Base-by-base conservation (phyloP, 2,113 vertebrate genomes). In the Zosterops lateralis region DNA sequence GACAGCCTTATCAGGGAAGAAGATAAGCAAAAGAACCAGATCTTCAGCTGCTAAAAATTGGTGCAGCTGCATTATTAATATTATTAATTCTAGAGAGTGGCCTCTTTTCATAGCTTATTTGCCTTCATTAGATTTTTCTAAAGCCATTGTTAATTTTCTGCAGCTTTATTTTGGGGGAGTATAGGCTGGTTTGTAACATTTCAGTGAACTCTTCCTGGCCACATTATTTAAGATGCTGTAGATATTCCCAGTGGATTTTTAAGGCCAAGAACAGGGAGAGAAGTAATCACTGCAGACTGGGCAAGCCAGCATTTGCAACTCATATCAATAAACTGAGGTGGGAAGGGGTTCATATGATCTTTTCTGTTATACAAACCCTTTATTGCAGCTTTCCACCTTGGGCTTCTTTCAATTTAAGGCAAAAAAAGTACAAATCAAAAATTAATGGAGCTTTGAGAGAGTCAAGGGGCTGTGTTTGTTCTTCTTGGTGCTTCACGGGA, bases 11-110 rank as follows among this genome's bases (percentile, higher is more conserved):
- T 92, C 50, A 73, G 47, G 19, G 64, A 73, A 60, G 28, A 92
- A 85, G 28, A 91, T 18, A 80, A 75, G 75, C 8, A 70, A 82
- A 88, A 80, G 34, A 36, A 36, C 87, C 93, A 40, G 21, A 58
- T 85, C 58, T 93, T 85, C 84, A 91, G 47, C 74, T 86, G 75
- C n/a, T 93, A 14, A 60, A 74, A 91, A 91, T 45, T 74, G 71
- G 31, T 83, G 47, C 71, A 94, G 84, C 71, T 96, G 87, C 78
- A 60, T 91, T 90, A 82, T 66, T 80, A 91, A 95, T 93, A 60
- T 91, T 90, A 82, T 66, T 80, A 91, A 95, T 93, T 89, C 67
- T 60, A 68, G 21, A 84, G 65, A 67, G 10, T 24, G 51, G 6
- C 29, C 28, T 70, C 81, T 94, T 90, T 92, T 93, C 91, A 84